These are phyloP conservation scores for Oeneis ivallda DNA, from an alignment of 2,888 invertebrate genomes.

Conservation along the genomic window DNA sequence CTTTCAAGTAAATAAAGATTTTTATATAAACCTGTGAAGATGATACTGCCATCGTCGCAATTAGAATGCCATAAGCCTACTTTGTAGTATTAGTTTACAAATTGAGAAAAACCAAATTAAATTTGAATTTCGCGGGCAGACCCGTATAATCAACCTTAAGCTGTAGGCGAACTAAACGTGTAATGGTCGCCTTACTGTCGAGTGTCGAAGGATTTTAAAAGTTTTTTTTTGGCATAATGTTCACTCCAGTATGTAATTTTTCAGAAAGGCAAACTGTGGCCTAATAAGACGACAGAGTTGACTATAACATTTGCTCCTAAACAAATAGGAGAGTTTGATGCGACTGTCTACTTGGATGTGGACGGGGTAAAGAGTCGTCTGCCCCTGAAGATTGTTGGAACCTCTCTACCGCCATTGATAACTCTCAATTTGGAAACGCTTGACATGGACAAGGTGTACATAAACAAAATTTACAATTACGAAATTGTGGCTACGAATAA, in stretches of 20 bases:
- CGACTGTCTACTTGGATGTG: constrained; percentile 81
- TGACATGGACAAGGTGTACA: constrained; percentile 80
- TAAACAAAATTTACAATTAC: constrained; percentile 81
- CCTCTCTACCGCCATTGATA: constrained; percentile 81
- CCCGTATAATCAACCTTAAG: too few species aligned
- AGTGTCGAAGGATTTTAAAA: too few species aligned
- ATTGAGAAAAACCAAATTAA: too few species aligned
- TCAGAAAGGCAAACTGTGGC: constrained; percentile 83
- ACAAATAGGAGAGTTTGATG: constrained; percentile 72
- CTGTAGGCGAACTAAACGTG: too few species aligned
- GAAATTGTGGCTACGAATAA: constrained; percentile 82
- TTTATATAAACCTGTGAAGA: too few species aligned
- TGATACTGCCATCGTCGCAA: too few species aligned
- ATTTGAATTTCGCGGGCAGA: too few species aligned
- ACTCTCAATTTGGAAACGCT: constrained; percentile 79
- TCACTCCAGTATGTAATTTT: constrained; percentile 30
- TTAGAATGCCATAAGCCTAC: too few species aligned
- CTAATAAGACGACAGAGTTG: constrained; percentile 76
- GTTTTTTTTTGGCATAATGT: too few species aligned
- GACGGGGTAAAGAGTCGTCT: constrained; percentile 79
- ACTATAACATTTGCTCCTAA: constrained; percentile 81
- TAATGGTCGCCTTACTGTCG: too few species aligned
- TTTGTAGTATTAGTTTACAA: too few species aligned
- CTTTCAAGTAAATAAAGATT: too few species aligned
- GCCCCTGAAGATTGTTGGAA: constrained; percentile 76